A percentile compares a stretch with the other conserved stretches of the same genome.
phyloP scores from a whole-genome alignment of 1,140 invertebrate genomes.

The Rhyzopertha dominica region DNA sequence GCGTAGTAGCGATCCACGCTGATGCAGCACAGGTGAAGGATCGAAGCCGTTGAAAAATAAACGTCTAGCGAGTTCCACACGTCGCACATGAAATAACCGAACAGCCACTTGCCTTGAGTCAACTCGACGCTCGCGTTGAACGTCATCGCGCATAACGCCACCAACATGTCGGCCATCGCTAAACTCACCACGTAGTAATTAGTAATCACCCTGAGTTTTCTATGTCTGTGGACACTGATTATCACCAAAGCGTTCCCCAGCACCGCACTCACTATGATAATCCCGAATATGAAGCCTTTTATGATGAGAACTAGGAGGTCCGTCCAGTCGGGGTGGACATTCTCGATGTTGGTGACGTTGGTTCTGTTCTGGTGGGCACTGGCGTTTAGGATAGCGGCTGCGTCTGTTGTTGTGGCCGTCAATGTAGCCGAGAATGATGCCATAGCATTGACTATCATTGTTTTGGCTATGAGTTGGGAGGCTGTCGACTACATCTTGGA shows the following conservation, averaged over 20 bases:
- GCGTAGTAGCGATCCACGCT: constrained; percentile 90
- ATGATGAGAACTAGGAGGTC: constrained; percentile 56
- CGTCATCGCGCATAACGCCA: constrained; percentile 91
- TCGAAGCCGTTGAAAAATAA: constrained; percentile 91
- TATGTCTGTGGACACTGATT: constrained; percentile 67
- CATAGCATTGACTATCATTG: constrained; percentile 45
- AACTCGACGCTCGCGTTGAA: constrained; percentile 88
- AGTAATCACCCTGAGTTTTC: constrained; percentile 77
- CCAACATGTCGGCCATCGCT: constrained; percentile 85
- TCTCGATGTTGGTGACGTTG: constrained; percentile 37
- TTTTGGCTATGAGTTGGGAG: no score
- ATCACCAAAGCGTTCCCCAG: constrained; percentile 84
- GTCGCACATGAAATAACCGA: constrained; percentile 86
- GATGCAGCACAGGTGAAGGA: constrained; percentile 92
- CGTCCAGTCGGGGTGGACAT: constrained; percentile 45
- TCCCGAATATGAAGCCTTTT: constrained; percentile 70
- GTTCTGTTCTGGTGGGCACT: constrained; percentile 30
- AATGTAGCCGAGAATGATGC: constrained; percentile 41
- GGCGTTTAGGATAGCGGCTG: constrained; percentile 26
- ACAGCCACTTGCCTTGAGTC: constrained; percentile 74
- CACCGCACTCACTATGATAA: constrained; percentile 81
- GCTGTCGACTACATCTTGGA: no score
- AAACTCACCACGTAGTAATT: constrained; percentile 94
- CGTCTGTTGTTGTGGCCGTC: constrained; percentile 30
- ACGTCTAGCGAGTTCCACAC: constrained; percentile 94